Percentiles rank a stretch among this genome's conserved stretches.
Conservation (phyloP, 2,888 invertebrate species). For the Drosophila limbata region DNA sequence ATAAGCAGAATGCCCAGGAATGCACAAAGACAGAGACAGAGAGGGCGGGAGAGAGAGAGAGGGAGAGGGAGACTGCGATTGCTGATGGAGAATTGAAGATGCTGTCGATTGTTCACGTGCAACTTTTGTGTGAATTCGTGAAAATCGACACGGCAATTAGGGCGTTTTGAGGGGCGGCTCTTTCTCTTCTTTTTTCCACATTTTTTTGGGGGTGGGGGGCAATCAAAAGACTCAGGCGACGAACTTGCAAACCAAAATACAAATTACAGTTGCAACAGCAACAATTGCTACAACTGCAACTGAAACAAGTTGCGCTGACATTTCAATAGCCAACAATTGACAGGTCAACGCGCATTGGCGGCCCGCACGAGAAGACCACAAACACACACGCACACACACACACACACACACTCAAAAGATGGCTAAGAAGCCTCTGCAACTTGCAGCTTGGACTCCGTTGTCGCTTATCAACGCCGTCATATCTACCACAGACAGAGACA, state of each 20-base stretch:
- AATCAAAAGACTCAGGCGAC: constrained; percentile 81
- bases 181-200: neutral
- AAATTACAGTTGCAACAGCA: constrained; percentile 41
- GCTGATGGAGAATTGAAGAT: constrained; percentile 36
- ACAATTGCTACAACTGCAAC: constrained; percentile 30
- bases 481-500: constrained; percentile 42
- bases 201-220: neutral
- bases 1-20: constrained; percentile 86
- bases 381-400: neutral
- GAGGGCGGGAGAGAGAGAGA: neutral
- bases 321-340: constrained; percentile 85
- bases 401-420: neutral
- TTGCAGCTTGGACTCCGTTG: constrained; percentile 9
- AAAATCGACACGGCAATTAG: constrained; percentile 81
- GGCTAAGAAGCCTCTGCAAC: neutral
- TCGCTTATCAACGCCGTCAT: constrained; percentile 60
- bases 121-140: constrained; percentile 79
- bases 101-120: constrained; percentile 79
- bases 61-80: constrained; percentile 3
- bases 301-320: constrained; percentile 78
- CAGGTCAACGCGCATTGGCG: constrained; percentile 84
- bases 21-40: constrained; percentile 48
- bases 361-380: constrained; percentile 44
- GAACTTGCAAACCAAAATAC: constrained; percentile 62
- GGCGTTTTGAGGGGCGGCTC: constrained; percentile 51